Base-by-base conservation (phyloP, 2,797 vertebrate species). In the Sylvia borin region DNA sequence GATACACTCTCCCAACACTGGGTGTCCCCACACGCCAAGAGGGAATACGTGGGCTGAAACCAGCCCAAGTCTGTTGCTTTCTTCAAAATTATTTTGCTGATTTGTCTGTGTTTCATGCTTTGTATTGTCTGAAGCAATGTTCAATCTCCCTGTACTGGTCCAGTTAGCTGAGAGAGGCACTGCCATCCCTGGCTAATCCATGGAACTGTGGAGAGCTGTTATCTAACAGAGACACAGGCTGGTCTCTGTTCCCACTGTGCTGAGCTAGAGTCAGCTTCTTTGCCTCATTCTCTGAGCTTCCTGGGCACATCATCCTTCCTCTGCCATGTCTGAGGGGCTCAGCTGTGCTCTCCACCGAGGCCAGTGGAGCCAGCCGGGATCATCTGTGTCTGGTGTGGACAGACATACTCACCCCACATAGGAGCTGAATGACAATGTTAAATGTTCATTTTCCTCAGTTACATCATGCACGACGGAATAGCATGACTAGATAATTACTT, bases 1-100 rank as follows among this genome's bases (percentile, higher is more conserved):
- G 17, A 13, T 53, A 9, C n/a, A 29, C 19, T 4, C 0, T 40
- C 7, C 27, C 0, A 3, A 16, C 1, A 2, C 16, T 58, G 38
- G 13, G 4, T 5, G 4, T n/a, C 27, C 9, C 22, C 20, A 40
- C 2, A 2, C 3, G 3, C 34, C 38, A 82, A 25, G 34, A 66
- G 9, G 34, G 9, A 85, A 48, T 12, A 26, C 0, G 1, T 16
- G 32, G 14, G 7, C 11, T 58, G 32, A 79, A 62, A 45, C 7
- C 15, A 60, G 10, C 10, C 72, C 40, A 22, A 38, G 13, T 5
- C 6, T 1, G 4, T 54, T 67, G 11, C 6, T 40, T 11, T 78
- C 43, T 75, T 54, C 29, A 50, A 16, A 62, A 15, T 58, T 62
- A 18, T 75, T 71, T 50, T n/a, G 17, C 26, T 67, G 29, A 2